These are phyloP conservation scores for Acronicta alni DNA, from an alignment of 2,888 invertebrate species.

Conservation along the genomic window DNA sequence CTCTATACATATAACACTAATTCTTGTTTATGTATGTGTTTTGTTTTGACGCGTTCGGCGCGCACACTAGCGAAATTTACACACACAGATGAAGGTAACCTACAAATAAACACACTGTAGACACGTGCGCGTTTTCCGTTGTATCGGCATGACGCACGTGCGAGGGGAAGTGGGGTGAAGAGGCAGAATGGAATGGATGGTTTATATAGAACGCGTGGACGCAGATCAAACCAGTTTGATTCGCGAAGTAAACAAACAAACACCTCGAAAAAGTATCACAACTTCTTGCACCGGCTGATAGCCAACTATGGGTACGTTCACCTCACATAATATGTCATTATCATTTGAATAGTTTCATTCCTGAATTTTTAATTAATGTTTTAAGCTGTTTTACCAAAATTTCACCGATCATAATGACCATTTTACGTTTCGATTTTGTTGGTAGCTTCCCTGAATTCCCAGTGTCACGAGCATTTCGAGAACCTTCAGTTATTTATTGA, in stretches of 20 bases:
- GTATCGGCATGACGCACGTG: constrained; percentile 76
- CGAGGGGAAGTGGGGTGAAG: constrained; percentile 53
- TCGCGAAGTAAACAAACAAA: constrained; percentile 79
- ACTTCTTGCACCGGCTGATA: constrained; percentile 64
- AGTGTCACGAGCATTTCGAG: background rate
- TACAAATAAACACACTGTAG: constrained; percentile 44
- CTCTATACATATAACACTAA: constrained; percentile 1
- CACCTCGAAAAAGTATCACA: constrained; percentile 66
- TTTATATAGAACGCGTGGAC: constrained; percentile 81
- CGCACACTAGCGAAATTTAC: constrained; percentile 49
- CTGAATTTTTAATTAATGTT: background rate
- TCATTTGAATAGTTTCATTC: constrained; percentile 7
- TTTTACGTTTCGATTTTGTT: background rate
- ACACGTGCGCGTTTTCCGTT: constrained; percentile 50
- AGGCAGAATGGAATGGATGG: constrained; percentile 64
- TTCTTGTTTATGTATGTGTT: constrained; percentile 38
- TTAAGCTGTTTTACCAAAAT: background rate
- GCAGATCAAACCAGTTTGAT: constrained; percentile 77
- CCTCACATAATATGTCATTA: constrained; percentile 46
- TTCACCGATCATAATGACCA: background rate
- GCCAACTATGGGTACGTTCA: constrained; percentile 81
- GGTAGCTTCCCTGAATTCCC: background rate
- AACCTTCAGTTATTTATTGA: constrained; percentile 17
- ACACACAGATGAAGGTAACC: constrained; percentile 34
- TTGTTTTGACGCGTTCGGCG: constrained; percentile 65